phyloP scores from a whole-genome alignment of 2,888 invertebrate genomes.

The Tubulanus polymorphus region DNA sequence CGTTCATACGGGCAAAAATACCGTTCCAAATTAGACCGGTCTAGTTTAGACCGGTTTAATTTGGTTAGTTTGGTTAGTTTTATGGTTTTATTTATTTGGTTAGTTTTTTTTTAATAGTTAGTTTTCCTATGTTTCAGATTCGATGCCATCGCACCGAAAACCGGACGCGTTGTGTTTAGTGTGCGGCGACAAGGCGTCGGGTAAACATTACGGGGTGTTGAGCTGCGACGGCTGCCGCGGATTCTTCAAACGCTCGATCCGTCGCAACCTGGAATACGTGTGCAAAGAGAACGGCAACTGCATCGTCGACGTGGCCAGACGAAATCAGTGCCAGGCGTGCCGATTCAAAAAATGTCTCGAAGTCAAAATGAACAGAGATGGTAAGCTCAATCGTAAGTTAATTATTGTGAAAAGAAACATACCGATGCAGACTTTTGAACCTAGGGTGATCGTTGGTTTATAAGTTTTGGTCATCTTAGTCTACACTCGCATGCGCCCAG shows the following conservation, averaged over 20 bases:
- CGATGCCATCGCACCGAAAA: conserved; percentile 19
- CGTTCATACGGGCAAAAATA: too few species aligned
- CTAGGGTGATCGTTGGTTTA: too few species aligned
- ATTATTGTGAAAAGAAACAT: not conserved
- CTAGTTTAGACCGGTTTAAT: too few species aligned
- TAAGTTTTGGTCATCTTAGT: too few species aligned
- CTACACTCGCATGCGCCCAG: too few species aligned
- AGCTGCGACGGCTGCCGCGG: conserved; percentile 66
- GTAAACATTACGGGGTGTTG: conserved; percentile 59
- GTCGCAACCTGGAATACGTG: conserved; percentile 81
- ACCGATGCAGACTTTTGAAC: not conserved
- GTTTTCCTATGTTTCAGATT: not conserved
- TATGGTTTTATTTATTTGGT: not conserved
- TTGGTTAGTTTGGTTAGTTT: not conserved
- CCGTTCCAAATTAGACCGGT: too few species aligned
- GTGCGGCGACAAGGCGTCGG: conserved; percentile 57
- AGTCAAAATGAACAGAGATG: conserved; percentile 91
- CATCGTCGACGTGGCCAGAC: conserved; percentile 82
- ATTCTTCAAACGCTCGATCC: conserved; percentile 88
- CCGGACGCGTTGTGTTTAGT: conserved; percentile 56
- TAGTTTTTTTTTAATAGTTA: not conserved
- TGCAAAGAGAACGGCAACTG: conserved; percentile 87
- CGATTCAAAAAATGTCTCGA: conserved; percentile 84
- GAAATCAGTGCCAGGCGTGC: conserved; percentile 94
- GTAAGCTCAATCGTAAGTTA: too few species aligned